Evolutionary conservation across 2,797 vertebrate genomes (phyloP).

Genomic region (Cossypha niveicapilla): DNA sequence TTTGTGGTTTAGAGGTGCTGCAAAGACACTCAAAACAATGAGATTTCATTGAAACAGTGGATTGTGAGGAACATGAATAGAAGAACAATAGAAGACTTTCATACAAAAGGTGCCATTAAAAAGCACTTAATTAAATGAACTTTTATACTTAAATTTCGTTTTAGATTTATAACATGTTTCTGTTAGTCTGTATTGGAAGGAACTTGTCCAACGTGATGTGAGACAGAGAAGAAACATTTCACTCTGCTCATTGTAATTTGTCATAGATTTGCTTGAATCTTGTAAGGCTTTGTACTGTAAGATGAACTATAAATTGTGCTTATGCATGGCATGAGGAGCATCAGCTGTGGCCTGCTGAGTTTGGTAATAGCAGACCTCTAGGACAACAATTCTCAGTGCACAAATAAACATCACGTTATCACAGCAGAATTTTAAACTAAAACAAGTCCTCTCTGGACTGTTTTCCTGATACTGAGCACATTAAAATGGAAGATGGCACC

Average conservation of each 20-base stretch:
- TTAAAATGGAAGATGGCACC: not conserved
- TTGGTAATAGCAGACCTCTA: not conserved
- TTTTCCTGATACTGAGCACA: not conserved
- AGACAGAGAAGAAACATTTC: not conserved
- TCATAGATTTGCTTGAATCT: not conserved
- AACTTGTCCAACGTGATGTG: not conserved
- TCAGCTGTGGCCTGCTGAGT: conserved; percentile 7
- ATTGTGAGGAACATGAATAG: not conserved
- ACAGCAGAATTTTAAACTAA: conserved; percentile 26
- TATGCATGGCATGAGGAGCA: not conserved
- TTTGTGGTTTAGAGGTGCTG: not conserved
- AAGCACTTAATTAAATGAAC: not conserved
- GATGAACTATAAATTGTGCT: not conserved
- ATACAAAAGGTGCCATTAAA: not conserved
- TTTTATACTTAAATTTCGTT: not conserved
- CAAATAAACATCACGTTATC: not conserved
- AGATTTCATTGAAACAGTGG: not conserved
- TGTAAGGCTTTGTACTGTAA: not conserved
- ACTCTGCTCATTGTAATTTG: not conserved
- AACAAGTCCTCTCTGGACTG: not conserved
- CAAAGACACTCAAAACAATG: not conserved
- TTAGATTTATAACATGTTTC: not conserved
- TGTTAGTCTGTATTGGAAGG: not conserved
- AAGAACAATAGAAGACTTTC: not conserved
- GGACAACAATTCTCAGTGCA: not conserved